A percentile compares a stretch with the other conserved stretches of the same genome.
Evolutionary conservation across 2,113 vertebrate species (phyloP).

Genomic region (Clarias magur): DNA sequence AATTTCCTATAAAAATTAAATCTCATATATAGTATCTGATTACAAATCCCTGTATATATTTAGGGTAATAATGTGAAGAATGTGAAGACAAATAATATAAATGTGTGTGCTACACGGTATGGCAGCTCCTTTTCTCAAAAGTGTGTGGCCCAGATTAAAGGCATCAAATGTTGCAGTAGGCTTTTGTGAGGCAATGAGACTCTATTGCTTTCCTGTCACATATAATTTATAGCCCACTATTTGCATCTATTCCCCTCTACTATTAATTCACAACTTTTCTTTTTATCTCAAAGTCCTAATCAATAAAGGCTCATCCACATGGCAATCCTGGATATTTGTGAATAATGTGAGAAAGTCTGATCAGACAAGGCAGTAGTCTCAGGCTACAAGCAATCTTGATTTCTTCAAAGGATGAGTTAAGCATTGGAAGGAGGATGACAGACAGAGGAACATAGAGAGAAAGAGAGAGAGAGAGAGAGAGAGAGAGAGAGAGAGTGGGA

Average conservation of each 20-base stretch:
- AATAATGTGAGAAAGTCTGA: constrained; percentile 54
- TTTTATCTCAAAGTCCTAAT: constrained; percentile 80
- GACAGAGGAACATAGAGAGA: constrained; percentile 62
- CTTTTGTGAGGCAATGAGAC: constrained; percentile 83
- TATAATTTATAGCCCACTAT: constrained; percentile 95
- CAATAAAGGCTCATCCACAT: constrained; percentile 79
- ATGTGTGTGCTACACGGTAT: constrained; percentile 49
- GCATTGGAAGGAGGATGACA: constrained; percentile 52
- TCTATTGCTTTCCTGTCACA: constrained; percentile 94
- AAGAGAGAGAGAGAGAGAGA: constrained; percentile 52
- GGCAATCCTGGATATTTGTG: constrained; percentile 70
- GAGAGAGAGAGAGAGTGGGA: constrained; percentile 61
- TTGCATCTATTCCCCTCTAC: constrained; percentile 84
- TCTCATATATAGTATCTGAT: constrained; percentile 13
- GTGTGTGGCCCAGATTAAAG: constrained; percentile 85
- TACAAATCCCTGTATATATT: constrained; percentile 34
- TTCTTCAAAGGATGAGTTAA: constrained; percentile 52
- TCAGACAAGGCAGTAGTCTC: constrained; percentile 43
- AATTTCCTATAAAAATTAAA: constrained; percentile 20
- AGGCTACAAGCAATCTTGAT: constrained; percentile 53
- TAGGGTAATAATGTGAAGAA: constrained; percentile 34
- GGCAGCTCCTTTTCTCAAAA: constrained; percentile 72
- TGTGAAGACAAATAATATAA: constrained; percentile 46
- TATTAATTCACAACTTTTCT: constrained; percentile 82
- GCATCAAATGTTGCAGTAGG: constrained; percentile 84